Base-by-base conservation (phyloP, 1,140 invertebrate genomes). In the Lepidurus packardi region DNA sequence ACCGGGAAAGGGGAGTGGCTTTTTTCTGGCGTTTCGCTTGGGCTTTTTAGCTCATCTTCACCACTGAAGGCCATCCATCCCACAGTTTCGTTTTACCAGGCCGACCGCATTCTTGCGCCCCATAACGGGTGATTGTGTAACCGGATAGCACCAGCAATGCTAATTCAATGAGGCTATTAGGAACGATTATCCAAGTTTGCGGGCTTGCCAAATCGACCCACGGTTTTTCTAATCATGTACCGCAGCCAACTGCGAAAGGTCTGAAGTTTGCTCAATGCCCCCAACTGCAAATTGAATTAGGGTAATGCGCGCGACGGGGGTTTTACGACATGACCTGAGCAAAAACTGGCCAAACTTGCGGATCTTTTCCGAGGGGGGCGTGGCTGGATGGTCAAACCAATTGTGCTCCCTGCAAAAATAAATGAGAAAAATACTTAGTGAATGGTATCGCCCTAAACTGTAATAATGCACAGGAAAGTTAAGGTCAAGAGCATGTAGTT, bases 41-140 rank as follows among this genome's bases (percentile, higher is more conserved):
- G 8, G 53, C 9, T 16, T 65, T 65, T 16, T 65, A 65, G 53
- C 53, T 21, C 53, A 65, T 65, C 53, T 65, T 65, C 53, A 65
- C 53, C 53, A 9, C 16, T 13, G 53, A 13, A 13, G 21, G 53
- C 53, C 53, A 65, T 21, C 1, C 53, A 65, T 21, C 53, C 53
- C 16, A 65, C 53, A 16, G 16, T 13, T 21, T 9, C 53, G 53
- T 65, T 65, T 65, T 65, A 65, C 53, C 53, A 65, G 53, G 53
- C 53, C 53, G 53, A 65, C 53, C 53, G 53, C 53, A 65, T 65
- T 65, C 53, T 21, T 21, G 53, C 53, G 53, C 53, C 53, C 53
- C 53, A 65, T 65, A 65, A 65, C 53, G 53, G 53, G 53, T 21
- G 53, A 65, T 65, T 7, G 21, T 21, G 53, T 7, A 65, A 65